Evolutionary conservation across 2,888 invertebrate species (phyloP), one percentile per base, ranked within the genome.

Genomic region (Tortrix viridana): DNA sequence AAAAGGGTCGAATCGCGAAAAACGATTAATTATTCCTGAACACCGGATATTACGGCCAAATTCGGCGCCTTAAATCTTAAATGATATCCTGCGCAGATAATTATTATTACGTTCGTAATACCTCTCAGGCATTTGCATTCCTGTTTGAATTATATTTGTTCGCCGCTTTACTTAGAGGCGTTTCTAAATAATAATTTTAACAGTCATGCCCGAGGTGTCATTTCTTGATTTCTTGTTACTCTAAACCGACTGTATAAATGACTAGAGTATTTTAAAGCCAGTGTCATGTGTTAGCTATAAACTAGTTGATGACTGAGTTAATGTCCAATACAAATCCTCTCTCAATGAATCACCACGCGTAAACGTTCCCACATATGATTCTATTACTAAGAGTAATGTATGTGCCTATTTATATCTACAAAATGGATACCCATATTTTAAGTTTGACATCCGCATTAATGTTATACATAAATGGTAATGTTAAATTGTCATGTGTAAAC

Each of bases 231-330:
- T 32, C 32, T 32, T 32, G 12, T 12, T 12, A 12, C 32, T 32
- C 12, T 0, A 9, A 32, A 32, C 20, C 7, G 5, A 52, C 50
- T 44, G 56, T 38, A 16, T 50, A 56, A n/a, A n/a, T n/a, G n/a
- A 49, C 38, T 5, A 38, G 49, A 50, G 43, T 55, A 55, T 61
- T 49, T 49, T 49, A 61, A 60, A 60, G 49, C 55, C 49, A 49
- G 37, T 56, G 50, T 56, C 49, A 44, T 50, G 50, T 56, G 56
- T 62, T 38, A 56, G 49, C 50, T 56, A 61, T 61, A 61, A 56
- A 61, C 37, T 49, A 22, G 61, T 56, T 44, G 43, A 37, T 37
- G 44, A n/a, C 26, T 19, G 43, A 37, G 37, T 49, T 37, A 49
- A 60, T 54, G n/a, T 23, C 53, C 47, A 38, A 55, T 55, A 32